Conservation (phyloP, 2,113 vertebrate genomes). For the Chitala chitala region DNA sequence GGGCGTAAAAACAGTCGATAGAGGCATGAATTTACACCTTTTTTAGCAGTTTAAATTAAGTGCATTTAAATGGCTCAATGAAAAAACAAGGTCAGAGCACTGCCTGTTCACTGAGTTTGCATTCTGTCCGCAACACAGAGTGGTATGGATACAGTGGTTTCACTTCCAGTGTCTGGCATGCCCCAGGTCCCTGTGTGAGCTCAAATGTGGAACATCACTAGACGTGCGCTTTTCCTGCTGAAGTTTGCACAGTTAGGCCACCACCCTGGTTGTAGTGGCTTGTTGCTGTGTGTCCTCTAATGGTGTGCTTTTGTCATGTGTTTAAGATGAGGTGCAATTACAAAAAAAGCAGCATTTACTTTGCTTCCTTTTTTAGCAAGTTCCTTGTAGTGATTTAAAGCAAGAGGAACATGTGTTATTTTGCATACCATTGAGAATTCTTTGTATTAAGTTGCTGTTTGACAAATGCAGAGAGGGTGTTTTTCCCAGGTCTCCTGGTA, state of each 20-base stretch:
- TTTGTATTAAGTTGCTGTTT: too few species aligned
- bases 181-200: conserved; percentile 18
- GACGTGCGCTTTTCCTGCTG: neutral
- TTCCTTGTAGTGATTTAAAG: neutral
- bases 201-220: conserved; percentile 8
- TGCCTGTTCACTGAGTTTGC: neutral
- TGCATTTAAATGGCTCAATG: neutral
- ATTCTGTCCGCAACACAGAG: conserved; percentile 7
- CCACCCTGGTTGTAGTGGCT: neutral
- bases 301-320: neutral
- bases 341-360: neutral
- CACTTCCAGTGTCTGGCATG: conserved; percentile 36
- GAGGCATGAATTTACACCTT: too few species aligned
- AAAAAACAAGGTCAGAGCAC: neutral
- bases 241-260: neutral
- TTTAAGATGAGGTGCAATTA: neutral
- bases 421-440: too few species aligned
- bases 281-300: neutral
- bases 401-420: neutral
- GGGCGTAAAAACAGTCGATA: neutral
- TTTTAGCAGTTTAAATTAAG: neutral
- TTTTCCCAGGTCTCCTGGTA: too few species aligned
- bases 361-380: neutral
- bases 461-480: too few species aligned
- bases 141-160: conserved; percentile 31